Evolutionary conservation across 2,888 invertebrate species (phyloP), one percentile per base, ranked within the genome.

Genomic region (Acleris sparsana): DNA sequence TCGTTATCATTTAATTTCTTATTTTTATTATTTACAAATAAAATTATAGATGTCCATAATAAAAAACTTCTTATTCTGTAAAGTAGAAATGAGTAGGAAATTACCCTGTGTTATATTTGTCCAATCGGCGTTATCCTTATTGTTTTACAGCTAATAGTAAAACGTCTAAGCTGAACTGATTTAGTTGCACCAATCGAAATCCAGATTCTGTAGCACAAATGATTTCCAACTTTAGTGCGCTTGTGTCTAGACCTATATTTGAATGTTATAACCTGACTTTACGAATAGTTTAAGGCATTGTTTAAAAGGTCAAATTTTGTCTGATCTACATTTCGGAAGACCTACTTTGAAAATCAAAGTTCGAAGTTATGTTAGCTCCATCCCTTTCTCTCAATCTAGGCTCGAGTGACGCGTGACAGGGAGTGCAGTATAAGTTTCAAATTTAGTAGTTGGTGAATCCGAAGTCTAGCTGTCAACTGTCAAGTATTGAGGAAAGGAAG

Each of bases 241-340:
- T 17, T 6, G 0, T 0, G 0, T 43, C 7, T 43, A 55, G 43
- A 20, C 6, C 33, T 16, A 55, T 13, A 17, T 53, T 33, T 29
- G 9, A 13, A 5, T 11, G 39, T 33, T n/a, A 3, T 20, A 43
- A 43, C 16, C 5, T 39, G 4, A 43, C 5, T 1, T 3, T 16
- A 4, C 29, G 9, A 3, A 16, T 44, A 57, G 57, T 67, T 57
- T 57, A 46, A 62, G 62, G 20, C 48, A 56, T 29, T 33, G 33
- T 52, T 56, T 39, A 56, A 60, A 60, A 49, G 18, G 52, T n/a
- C n/a, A 17, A 18, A 2, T 33, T 33, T 33, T 2, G 33, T 9
- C 9, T 9, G 4, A 9, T 9, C 25, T 7, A 6, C 6, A 1
- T 25, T n/a, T 6, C 6, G 13, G 43, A 43, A 16, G 43, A 43